Evolutionary conservation across 2,888 invertebrate genomes (phyloP).

Genomic region (Ctena decussata): DNA sequence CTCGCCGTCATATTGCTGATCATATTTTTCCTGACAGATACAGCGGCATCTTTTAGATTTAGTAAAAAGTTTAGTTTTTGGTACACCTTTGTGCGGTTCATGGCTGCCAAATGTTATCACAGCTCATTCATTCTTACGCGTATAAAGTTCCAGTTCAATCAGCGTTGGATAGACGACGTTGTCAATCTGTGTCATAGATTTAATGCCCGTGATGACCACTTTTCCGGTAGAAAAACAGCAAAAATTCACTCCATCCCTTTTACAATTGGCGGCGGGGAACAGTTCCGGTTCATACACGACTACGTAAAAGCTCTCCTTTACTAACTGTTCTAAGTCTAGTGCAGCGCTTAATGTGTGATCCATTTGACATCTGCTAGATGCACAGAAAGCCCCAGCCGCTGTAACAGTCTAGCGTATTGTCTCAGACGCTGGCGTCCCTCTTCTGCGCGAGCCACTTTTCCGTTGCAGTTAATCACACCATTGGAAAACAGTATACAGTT

Average conservation of each 20-base stretch:
- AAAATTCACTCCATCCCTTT: background rate
- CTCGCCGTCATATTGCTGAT: background rate
- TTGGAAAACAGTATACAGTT: constrained; percentile 41
- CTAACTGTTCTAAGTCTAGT: constrained; percentile 12
- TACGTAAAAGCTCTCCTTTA: background rate
- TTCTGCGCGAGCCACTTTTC: background rate
- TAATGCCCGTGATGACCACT: constrained; percentile 40
- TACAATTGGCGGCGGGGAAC: constrained; percentile 23
- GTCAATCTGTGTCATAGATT: background rate
- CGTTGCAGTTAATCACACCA: constrained; percentile 33
- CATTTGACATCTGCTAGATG: background rate
- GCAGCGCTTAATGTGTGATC: background rate
- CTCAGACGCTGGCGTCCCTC: constrained; percentile 25
- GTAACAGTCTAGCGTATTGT: constrained; percentile 25
- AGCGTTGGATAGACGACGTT: constrained; percentile 16
- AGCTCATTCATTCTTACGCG: background rate
- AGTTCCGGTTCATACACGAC: constrained; percentile 35
- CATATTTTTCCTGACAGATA: constrained; percentile 7
- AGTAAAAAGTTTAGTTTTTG: background rate
- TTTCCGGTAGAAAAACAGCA: constrained; percentile 41
- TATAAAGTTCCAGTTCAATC: constrained; percentile 39
- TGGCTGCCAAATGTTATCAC: background rate
- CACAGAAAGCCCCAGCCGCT: constrained; percentile 3
- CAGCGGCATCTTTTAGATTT: background rate
- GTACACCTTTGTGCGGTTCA: background rate